Percentiles rank a stretch among this genome's conserved stretches.
phyloP scores from a whole-genome alignment of 2,888 invertebrate genomes.

The Hyalella azteca region DNA sequence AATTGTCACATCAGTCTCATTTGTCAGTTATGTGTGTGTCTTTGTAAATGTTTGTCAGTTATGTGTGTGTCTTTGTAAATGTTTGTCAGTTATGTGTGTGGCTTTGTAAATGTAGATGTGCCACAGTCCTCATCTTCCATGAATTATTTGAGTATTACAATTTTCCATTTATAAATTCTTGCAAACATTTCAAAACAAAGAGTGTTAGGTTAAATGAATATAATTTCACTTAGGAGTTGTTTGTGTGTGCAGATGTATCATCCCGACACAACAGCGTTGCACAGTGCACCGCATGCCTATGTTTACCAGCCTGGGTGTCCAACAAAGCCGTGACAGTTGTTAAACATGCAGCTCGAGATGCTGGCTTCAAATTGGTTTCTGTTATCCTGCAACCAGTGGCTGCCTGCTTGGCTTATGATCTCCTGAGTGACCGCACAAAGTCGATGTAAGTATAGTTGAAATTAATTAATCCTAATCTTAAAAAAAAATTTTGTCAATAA shows the following conservation, averaged over 20 bases:
- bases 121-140: too few relatives aligned
- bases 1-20: too few relatives aligned
- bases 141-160: not conserved
- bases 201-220: too few relatives aligned
- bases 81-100: too few relatives aligned
- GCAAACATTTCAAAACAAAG: not conserved
- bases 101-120: too few relatives aligned
- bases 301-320: slow-evolving; percentile 52
- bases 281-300: slow-evolving; percentile 46
- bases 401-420: slow-evolving; percentile 51
- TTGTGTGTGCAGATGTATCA: slow-evolving; percentile 53
- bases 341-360: slow-evolving; percentile 45
- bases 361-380: slow-evolving; percentile 49
- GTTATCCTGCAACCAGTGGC: slow-evolving; percentile 51
- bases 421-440: slow-evolving; percentile 46
- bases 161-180: not conserved
- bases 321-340: slow-evolving; percentile 40
- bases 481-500: too few relatives aligned
- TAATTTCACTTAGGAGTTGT: too few relatives aligned
- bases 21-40: too few relatives aligned
- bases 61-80: too few relatives aligned
- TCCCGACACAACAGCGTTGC: slow-evolving; percentile 45
- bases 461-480: too few relatives aligned
- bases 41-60: too few relatives aligned
- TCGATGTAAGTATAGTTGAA: slow-evolving; percentile 50